Percentiles rank a stretch among this genome's conserved stretches.
Evolutionary conservation across 2,113 vertebrate genomes (phyloP).

Genomic region (Choloepus hoffmanni): DNA sequence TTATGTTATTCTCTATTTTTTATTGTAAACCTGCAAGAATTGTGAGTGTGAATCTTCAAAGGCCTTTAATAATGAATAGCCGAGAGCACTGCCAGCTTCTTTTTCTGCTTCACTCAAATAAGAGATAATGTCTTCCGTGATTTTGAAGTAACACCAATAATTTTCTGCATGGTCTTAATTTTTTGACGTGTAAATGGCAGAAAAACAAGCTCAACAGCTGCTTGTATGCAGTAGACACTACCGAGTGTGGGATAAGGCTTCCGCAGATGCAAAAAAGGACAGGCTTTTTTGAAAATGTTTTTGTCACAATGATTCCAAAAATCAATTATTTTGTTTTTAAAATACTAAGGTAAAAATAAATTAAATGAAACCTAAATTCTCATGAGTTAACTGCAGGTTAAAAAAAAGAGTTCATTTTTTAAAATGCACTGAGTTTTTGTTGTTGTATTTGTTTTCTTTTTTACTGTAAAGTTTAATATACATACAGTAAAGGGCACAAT

Average conservation of each 20-base stretch:
- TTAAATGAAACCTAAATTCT: neutral
- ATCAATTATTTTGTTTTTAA: neutral
- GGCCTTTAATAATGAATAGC: neutral
- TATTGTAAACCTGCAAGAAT: neutral
- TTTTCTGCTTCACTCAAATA: neutral
- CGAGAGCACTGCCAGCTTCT: neutral
- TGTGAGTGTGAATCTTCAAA: neutral
- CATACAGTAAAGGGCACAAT: neutral
- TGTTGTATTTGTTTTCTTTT: neutral
- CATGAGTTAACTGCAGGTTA: neutral
- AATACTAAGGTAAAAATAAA: neutral
- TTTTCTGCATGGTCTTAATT: neutral
- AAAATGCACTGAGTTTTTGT: neutral
- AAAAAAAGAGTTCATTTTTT: neutral
- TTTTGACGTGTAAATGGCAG: neutral
- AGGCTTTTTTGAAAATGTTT: neutral
- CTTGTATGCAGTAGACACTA: neutral
- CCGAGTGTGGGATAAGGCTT: neutral
- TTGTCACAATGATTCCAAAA: slow-evolving; percentile 5
- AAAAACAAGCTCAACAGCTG: neutral
- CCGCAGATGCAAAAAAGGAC: neutral
- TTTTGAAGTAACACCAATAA: neutral
- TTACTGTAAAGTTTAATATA: neutral
- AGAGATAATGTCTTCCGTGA: neutral
- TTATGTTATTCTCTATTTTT: neutral